Percentiles rank a stretch among this genome's conserved stretches.
phyloP scores from a whole-genome alignment of 2,113 vertebrate genomes.

The Xiphophorus hellerii region DNA sequence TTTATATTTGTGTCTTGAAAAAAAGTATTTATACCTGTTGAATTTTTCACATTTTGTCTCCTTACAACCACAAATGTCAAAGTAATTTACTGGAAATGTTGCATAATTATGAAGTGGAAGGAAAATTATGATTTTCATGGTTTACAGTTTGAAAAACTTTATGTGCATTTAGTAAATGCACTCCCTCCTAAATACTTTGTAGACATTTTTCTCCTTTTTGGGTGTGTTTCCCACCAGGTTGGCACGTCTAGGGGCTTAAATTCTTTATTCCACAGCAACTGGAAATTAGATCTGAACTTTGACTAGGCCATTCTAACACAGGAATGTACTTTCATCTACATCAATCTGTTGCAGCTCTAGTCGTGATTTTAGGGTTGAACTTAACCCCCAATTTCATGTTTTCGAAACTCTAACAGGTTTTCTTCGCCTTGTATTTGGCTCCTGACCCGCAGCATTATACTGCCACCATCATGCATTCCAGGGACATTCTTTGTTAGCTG shows the following conservation, averaged over 20 bases:
- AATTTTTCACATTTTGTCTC: not conserved
- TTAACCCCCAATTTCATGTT: no score
- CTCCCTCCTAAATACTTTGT: not conserved
- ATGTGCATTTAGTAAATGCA: not conserved
- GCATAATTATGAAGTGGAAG: not conserved
- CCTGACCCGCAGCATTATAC: not conserved
- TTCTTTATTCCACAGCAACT: not conserved
- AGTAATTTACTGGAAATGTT: not conserved
- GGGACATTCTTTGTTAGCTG: no score
- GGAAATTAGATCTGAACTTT: not conserved
- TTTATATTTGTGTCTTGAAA: not conserved
- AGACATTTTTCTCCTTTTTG: not conserved
- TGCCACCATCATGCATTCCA: not conserved
- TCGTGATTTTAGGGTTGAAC: no score
- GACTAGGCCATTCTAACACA: not conserved
- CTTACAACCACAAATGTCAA: not conserved
- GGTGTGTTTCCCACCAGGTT: not conserved
- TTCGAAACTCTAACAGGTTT: no score
- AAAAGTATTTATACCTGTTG: not conserved
- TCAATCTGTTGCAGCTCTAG: no score
- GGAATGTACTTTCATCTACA: not conserved
- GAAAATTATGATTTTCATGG: not conserved
- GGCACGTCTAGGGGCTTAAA: not conserved
- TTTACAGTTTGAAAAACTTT: not conserved
- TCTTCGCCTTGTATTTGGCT: not conserved